These are phyloP conservation scores for Lepidochitona cinerea DNA, from an alignment of 2,888 invertebrate genomes.

Conservation along the genomic window DNA sequence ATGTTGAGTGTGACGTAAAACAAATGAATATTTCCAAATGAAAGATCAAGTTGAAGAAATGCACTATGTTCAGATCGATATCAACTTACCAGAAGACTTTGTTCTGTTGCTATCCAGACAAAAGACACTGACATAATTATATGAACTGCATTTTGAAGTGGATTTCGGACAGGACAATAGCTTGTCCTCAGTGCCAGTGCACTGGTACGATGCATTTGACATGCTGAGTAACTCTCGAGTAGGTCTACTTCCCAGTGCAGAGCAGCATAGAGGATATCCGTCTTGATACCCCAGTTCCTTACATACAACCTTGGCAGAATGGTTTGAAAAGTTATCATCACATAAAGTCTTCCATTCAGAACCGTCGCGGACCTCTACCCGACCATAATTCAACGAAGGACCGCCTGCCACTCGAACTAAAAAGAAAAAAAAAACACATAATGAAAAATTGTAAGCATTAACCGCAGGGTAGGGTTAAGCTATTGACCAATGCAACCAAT, in stretches of 20 bases:
- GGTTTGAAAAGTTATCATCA: constrained; percentile 80
- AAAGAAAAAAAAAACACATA: too few species aligned
- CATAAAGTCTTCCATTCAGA: constrained; percentile 84
- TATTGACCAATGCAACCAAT: too few species aligned
- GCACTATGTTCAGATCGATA: too few species aligned
- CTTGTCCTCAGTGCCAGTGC: constrained; percentile 38
- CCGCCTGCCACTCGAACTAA: constrained; percentile 7
- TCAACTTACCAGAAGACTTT: not conserved
- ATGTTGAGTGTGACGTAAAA: too few species aligned
- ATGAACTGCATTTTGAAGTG: not conserved
- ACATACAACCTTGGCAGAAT: constrained; percentile 79
- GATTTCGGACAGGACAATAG: constrained; percentile 33
- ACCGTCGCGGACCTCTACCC: constrained; percentile 78
- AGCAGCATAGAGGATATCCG: constrained; percentile 41
- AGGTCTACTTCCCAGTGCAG: constrained; percentile 24
- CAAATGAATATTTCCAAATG: too few species aligned
- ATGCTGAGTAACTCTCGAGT: not conserved
- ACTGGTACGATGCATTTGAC: constrained; percentile 20
- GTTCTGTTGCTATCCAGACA: not conserved
- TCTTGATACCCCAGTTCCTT: constrained; percentile 77
- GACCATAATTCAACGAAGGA: constrained; percentile 74
- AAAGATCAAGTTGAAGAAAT: too few species aligned
- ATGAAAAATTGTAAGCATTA: too few species aligned
- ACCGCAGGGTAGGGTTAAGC: too few species aligned
- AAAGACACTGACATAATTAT: not conserved